Base-by-base conservation (phyloP, 2,888 invertebrate genomes). In the Mycogona germanica region DNA sequence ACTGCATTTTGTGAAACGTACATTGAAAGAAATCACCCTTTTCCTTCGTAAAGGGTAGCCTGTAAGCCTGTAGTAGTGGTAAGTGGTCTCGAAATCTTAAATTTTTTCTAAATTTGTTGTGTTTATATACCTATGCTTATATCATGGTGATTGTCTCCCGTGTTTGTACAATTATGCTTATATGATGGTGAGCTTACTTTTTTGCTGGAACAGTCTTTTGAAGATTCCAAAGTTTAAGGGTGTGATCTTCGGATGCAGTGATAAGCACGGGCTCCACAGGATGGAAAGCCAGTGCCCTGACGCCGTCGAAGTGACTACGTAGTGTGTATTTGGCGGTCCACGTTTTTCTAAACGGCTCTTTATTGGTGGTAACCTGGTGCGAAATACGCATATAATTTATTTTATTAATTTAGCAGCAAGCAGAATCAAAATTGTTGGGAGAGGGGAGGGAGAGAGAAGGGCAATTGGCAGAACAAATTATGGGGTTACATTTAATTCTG, bases 171-270 rank as follows among this genome's bases (percentile, higher is more conserved):
- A n/a, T 35, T 35, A 12, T 35, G 14, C 12, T 41, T 12, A 14
- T 19, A 41, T 41, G 12, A 2, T 12, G 29, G 14, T 19, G 14
- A 26, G 66, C 69, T 64, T 67, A 78, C 79, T 95, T 95, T 77
- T 96, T 96, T 57, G 93, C 91, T 62, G 92, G 92, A 63, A 93
- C 91, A 52, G 95, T 95, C 75, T 95, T 95, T 71, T 95, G 95
- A 62, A 98, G 77, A 77, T 98, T 98, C 98, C 98, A 99, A 68
- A 98, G 75, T 74, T 99, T 99, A 41, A 98, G 77, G 48, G 97
- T 97, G 72, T 96, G 93, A 75, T 99, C 98, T 72, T 99, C 98
- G 55, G 93, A 93, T 37, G 95, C 97, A 28, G 98, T 97, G 66
- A 98, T 88, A 57, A 98, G 77, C 55, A 97, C 92, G 55, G 95